A percentile compares a stretch with the other conserved stretches of the same genome.
phyloP scores from a whole-genome alignment of 2,113 vertebrate species.

The Merops nubicus region DNA sequence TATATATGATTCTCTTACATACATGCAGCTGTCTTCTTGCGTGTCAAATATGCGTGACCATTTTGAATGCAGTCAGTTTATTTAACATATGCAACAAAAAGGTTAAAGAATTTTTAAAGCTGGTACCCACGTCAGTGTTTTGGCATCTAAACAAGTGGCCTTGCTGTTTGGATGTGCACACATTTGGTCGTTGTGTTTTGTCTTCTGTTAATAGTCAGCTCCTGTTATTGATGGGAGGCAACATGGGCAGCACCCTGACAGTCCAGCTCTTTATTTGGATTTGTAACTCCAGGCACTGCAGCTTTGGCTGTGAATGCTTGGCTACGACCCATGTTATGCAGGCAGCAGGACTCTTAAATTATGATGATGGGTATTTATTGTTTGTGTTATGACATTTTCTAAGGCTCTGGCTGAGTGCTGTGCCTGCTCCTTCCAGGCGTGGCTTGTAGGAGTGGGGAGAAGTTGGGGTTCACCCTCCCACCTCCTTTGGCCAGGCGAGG shows the following conservation, averaged over 20 bases:
- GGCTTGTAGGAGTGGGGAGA: not conserved
- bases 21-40: not conserved
- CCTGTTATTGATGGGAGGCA: not conserved
- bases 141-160: not conserved
- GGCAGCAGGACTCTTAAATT: not conserved
- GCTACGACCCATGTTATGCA: not conserved
- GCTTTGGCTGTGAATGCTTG: not conserved
- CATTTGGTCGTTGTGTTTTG: not conserved
- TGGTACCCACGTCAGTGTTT: not conserved
- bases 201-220: not conserved
- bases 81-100: not conserved
- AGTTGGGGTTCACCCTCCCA: not conserved
- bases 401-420: not conserved
- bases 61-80: not conserved
- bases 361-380: not conserved
- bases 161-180: not conserved
- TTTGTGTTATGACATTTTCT: not conserved
- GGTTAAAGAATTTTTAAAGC: not conserved
- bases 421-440: not conserved
- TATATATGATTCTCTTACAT: no score
- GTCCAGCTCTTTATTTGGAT: not conserved
- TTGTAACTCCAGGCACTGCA: not conserved
- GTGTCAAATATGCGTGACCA: accelerated
- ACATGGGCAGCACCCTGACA: not conserved
- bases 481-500: not conserved